Percentiles rank a stretch among this genome's conserved stretches.
phyloP scores from a whole-genome alignment of 1,140 invertebrate species.

The Semibalanus balanoides region DNA sequence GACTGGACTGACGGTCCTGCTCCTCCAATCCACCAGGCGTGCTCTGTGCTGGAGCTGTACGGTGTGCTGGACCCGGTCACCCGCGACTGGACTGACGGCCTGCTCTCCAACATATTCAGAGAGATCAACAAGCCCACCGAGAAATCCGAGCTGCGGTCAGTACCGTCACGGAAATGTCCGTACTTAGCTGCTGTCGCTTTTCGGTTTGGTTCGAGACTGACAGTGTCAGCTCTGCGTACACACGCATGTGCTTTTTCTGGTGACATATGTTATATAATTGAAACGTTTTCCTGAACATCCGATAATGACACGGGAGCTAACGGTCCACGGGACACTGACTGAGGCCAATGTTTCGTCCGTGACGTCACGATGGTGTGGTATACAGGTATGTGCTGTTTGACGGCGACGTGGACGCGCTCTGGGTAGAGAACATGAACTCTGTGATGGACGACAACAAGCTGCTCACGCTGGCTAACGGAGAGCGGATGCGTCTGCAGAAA shows the following conservation, averaged over 20 bases:
- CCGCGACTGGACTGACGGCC: slow-evolving; percentile 80
- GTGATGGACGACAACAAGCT: slow-evolving; percentile 90
- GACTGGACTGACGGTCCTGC: no score
- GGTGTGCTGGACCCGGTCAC: slow-evolving; percentile 70
- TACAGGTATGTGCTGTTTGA: slow-evolving; percentile 74
- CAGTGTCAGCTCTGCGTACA: no score
- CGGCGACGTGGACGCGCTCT: slow-evolving; percentile 81
- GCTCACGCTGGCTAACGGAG: slow-evolving; percentile 75
- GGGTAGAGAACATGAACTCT: slow-evolving; percentile 94
- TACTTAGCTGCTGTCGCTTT: no score
- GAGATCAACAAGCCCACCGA: slow-evolving; percentile 67
- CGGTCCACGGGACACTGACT: no score
- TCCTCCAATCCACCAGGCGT: slow-evolving; percentile 59
- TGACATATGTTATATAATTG: no score
- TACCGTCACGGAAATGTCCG: no score
- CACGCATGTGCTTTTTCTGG: no score
- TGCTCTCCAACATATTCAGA: slow-evolving; percentile 76
- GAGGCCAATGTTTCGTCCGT: no score
- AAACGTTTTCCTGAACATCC: no score
- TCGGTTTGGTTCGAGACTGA: no score
- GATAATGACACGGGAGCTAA: no score
- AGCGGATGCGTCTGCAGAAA: slow-evolving; percentile 63
- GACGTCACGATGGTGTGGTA: no score
- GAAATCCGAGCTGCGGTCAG: slow-evolving; percentile 11
- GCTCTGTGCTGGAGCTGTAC: slow-evolving; percentile 73